Evolutionary conservation across 2,888 invertebrate species (phyloP).

Genomic region (Belgica antarctica): DNA sequence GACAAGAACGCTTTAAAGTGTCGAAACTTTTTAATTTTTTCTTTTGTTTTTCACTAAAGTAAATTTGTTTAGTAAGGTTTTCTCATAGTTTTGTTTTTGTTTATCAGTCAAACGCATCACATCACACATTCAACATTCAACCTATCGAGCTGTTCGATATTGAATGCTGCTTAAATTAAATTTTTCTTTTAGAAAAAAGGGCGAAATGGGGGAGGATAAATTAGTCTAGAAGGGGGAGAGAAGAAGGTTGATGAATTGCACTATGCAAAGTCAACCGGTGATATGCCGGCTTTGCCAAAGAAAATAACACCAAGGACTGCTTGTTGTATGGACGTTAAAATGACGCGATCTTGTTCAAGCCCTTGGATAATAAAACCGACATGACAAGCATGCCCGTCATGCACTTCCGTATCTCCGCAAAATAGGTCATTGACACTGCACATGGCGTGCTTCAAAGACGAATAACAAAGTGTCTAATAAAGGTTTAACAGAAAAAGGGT

Average conservation of each 20-base stretch:
- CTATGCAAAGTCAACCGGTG: too few species aligned
- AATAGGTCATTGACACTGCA: too few species aligned
- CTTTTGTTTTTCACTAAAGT: slow-evolving; percentile 27
- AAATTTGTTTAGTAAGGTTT: slow-evolving; percentile 43
- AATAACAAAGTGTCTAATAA: neutral
- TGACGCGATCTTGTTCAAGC: too few species aligned
- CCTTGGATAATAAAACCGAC: too few species aligned
- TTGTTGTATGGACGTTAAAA: too few species aligned
- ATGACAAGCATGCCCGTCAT: too few species aligned
- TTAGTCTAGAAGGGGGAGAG: too few species aligned
- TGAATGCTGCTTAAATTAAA: neutral
- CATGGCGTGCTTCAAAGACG: too few species aligned
- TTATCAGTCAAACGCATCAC: slow-evolving; percentile 44
- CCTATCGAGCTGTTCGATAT: neutral
- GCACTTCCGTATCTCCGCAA: too few species aligned
- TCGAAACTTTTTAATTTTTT: slow-evolving; percentile 1
- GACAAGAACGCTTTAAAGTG: slow-evolving; percentile 10
- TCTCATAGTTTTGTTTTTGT: neutral
- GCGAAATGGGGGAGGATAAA: slow-evolving; percentile 18
- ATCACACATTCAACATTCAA: slow-evolving; percentile 33
- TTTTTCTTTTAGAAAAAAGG: neutral
- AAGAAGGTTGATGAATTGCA: too few species aligned
- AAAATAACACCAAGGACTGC: too few species aligned
- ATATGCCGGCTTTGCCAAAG: too few species aligned
- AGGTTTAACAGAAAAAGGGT: neutral